Evolutionary conservation across 2,797 vertebrate species (phyloP), one percentile per base, ranked within the genome.

Genomic region (Clarias pachynema): DNA sequence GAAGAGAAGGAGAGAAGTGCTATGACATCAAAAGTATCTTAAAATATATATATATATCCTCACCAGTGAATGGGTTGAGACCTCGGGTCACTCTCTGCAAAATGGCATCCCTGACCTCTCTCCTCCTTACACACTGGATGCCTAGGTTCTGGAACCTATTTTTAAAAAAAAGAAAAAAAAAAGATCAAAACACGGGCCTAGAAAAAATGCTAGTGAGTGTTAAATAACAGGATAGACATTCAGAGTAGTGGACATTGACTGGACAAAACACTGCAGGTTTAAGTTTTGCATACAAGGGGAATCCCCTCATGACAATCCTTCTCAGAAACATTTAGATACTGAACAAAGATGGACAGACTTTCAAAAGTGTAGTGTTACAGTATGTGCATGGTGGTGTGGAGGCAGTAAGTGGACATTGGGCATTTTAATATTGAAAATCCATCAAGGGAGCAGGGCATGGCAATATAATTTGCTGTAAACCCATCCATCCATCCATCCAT

Each of bases 121-220:
- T 97, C 93, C 98, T 97, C 91, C 97, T 96, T 89, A 99, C 97
- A 90, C 98, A 99, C 89, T 99, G 97, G 93, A 99, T 99, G 4
- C 98, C 98, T 94, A 99, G 92, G 90, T 99, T 99, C 95, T 99
- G 98, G 93, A 99, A 99, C 89, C 98, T 99, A 78, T 75, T 5
- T 82, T n/a, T n/a, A n/a, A 83, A 90, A n/a, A 89, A 0, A 31
- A 20, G 49, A 1, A 6, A 49, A 53, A 8, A 53, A 53, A 53
- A 53, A 53, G 12, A 37, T 73, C 40, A 79, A 62, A 79, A 12
- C 31, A 37, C 63, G 22, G 37, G 20, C 34, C 59, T 5, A 59
- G 18, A 57, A 15, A 66, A 31, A 53, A 53, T 74, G 18, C 1
- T 34, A 34, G 49, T 1, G 9, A 60, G 15, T 31, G 15, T 31